phyloP scores from a whole-genome alignment of 92 coral and sea anemone genomes.

The Umimayanthus kanabou region DNA sequence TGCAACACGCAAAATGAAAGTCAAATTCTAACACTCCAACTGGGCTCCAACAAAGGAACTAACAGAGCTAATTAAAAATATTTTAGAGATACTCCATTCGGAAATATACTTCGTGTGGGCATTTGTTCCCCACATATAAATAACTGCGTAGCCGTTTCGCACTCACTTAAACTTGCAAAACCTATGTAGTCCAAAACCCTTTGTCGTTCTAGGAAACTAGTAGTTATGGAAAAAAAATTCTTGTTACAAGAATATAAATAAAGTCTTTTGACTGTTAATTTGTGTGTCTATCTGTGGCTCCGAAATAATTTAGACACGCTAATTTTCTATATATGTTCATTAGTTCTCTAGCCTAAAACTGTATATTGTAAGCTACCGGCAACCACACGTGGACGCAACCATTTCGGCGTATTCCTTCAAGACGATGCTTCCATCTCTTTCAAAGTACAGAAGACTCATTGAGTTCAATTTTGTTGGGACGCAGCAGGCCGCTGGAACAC shows the following conservation, averaged over 20 bases:
- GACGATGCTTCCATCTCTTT: conserved; percentile 82
- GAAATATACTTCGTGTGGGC: conserved; percentile 12
- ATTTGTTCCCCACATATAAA: conserved; percentile 23
- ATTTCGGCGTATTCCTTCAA: conserved; percentile 80
- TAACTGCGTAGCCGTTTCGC: neutral
- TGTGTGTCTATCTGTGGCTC: conserved; percentile 33
- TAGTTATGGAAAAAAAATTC: conserved; percentile 7
- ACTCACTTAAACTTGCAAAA: conserved; percentile 1
- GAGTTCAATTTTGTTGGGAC: conserved; percentile 94
- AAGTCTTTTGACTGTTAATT: conserved; percentile 69
- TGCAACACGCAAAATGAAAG: conserved; percentile 15
- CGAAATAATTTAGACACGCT: conserved; percentile 35
- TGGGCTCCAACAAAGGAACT: conserved; percentile 18
- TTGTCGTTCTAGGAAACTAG: conserved; percentile 15
- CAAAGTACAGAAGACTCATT: conserved; percentile 81
- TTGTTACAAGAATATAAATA: conserved; percentile 59
- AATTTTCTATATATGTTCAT: conserved; percentile 29
- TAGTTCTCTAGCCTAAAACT: conserved; percentile 6
- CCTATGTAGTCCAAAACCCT: conserved; percentile 6
- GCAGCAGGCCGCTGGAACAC: conserved; percentile 93
- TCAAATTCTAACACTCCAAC: conserved; percentile 11
- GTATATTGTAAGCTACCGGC: conserved; percentile 63
- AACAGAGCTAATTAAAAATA: conserved; percentile 9
- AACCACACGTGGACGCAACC: conserved; percentile 94
- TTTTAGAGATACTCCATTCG: conserved; percentile 7